Percentiles rank a stretch among this genome's conserved stretches.
phyloP scores from a whole-genome alignment of 2,797 vertebrate genomes.

The Echiichthys vipera region DNA sequence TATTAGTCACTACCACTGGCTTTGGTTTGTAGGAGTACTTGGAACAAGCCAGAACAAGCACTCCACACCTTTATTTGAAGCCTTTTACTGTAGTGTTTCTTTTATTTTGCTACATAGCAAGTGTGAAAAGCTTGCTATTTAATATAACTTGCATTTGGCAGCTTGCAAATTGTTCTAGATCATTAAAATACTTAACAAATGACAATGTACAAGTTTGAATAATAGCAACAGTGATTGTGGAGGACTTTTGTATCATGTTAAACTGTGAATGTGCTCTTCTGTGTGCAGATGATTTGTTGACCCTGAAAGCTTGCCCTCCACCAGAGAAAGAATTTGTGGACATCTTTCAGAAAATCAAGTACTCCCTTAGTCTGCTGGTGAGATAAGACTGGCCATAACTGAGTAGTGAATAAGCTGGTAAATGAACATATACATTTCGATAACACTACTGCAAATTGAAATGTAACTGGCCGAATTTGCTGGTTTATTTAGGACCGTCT shows the following conservation, averaged over 20 bases:
- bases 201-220: not conserved
- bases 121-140: not conserved
- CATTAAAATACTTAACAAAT: not conserved
- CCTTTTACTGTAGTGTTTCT: not conserved
- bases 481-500: slow-evolving; percentile 83
- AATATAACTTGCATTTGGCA: not conserved
- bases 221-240: not conserved
- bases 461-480: not conserved
- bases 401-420: not conserved
- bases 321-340: slow-evolving; percentile 85
- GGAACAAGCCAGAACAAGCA: slow-evolving; percentile 20
- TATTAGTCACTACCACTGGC: slow-evolving; percentile 33
- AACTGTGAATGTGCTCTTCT: slow-evolving; percentile 10
- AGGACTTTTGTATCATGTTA: not conserved
- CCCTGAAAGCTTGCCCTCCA: slow-evolving; percentile 82
- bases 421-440: not conserved
- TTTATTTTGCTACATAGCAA: not conserved
- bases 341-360: slow-evolving; percentile 91
- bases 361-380: slow-evolving; percentile 90
- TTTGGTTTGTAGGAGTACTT: slow-evolving; percentile 10
- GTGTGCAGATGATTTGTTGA: slow-evolving; percentile 82
- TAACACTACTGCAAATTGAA: not conserved
- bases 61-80: slow-evolving; percentile 3
- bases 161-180: not conserved
- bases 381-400: slow-evolving; percentile 34